Percentiles rank a stretch among this genome's conserved stretches.
phyloP scores from a whole-genome alignment of 92 coral and sea anemone species.

The Porites lobata region DNA sequence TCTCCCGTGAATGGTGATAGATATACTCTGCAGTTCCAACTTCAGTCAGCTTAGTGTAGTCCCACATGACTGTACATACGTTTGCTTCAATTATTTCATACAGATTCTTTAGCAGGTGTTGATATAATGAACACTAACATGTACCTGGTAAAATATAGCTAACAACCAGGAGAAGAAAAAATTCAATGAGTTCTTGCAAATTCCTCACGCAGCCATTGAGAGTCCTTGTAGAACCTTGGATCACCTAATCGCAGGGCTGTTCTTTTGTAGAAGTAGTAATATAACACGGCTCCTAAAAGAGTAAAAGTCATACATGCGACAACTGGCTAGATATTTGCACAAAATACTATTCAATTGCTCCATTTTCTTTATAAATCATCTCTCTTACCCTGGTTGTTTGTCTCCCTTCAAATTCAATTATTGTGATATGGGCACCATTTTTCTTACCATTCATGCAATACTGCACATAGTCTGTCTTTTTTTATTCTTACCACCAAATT shows the following conservation, averaged over 20 bases:
- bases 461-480: too few relatives aligned
- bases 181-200: slow-evolving; percentile 93
- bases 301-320: not conserved
- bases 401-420: too few relatives aligned
- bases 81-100: not conserved
- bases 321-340: not conserved
- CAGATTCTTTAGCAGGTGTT: not conserved
- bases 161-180: not conserved
- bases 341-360: not conserved
- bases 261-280: slow-evolving; percentile 97
- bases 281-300: slow-evolving; percentile 88
- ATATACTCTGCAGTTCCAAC: too few relatives aligned
- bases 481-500: too few relatives aligned
- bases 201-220: slow-evolving; percentile 95
- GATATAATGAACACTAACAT: too few relatives aligned
- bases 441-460: too few relatives aligned
- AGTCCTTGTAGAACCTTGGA: slow-evolving; percentile 97
- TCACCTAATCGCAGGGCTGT: slow-evolving; percentile 96
- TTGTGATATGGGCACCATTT: too few relatives aligned
- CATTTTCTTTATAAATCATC: too few relatives aligned
- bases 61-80: not conserved
- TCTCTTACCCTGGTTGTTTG: too few relatives aligned
- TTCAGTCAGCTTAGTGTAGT: not conserved
- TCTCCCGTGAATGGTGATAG: too few relatives aligned
- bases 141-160: not conserved